Conservation (phyloP, 2,797 vertebrate species). For the Acanthurus tractus region DNA sequence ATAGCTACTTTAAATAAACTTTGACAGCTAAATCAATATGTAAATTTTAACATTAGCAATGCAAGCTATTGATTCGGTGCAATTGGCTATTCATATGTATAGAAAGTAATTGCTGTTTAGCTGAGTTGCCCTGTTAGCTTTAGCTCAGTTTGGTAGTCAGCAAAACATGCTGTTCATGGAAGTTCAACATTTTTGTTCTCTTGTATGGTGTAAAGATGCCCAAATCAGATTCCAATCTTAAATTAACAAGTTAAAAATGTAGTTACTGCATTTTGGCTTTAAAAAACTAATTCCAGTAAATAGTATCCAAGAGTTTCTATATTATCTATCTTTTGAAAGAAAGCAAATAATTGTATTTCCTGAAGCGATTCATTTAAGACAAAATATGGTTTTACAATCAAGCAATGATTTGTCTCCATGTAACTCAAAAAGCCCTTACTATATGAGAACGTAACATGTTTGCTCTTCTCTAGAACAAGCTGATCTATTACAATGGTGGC, state of each 20-base stretch:
- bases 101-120: no score
- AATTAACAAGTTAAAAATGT: background rate
- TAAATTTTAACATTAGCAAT: no score
- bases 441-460: conserved; percentile 23
- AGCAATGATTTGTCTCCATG: conserved; percentile 4
- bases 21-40: no score
- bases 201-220: background rate
- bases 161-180: background rate
- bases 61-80: no score
- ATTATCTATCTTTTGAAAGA: background rate
- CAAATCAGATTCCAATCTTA: background rate
- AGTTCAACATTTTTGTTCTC: background rate
- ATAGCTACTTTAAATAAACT: no score
- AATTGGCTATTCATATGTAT: no score
- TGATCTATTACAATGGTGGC: conserved; percentile 38
- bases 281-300: background rate
- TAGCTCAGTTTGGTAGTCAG: background rate
- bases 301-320: background rate
- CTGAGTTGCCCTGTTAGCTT: background rate
- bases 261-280: background rate
- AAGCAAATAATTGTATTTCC: background rate
- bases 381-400: conserved; percentile 4
- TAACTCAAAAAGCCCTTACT: background rate
- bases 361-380: background rate
- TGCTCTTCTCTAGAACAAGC: conserved; percentile 24